Evolutionary conservation across 2,888 invertebrate genomes (phyloP), one percentile per base, ranked within the genome.

Genomic region (Stenotaenia linearis): DNA sequence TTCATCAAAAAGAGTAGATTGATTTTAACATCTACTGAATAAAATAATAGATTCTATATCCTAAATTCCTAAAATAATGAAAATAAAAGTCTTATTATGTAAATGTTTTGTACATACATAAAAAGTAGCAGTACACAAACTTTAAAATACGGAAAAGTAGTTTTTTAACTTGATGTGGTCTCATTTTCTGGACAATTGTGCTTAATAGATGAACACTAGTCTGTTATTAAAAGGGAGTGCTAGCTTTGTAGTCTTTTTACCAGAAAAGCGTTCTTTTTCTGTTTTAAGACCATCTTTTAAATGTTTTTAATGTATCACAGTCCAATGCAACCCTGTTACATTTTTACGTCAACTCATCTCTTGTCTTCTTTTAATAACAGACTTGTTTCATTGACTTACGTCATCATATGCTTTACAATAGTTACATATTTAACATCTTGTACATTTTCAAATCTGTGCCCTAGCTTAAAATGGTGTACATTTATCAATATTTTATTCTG

Each of bases 101-200:
- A 69, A 69, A 69, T 69, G 69, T 69, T 69, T 69, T 69, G 69
- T 69, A 69, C 69, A 69, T 69, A 69, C 23, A 23, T 69, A 69
- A 28, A 28, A 69, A 28, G 23, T 28, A 69, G 69, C 28, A 25
- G 28, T 69, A 69, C 28, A n/a, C n/a, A 69, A 69, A 69, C 25
- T 69, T 28, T 69, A 69, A 69, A 69, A 28, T 69, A 69, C 69
- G 69, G 69, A 69, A 69, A 69, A 69, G 69, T 69, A 69, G 69
- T 28, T 69, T 69, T 69, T 69, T 69, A 69, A 69, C 25, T 69
- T 10, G 12, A 69, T 69, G 69, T 69, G 69, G 28, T 69, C 28
- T 69, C 25, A 12, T 28, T 25, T 69, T 69, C 25, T 69, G 25
- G 69, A 69, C 69, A 69, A 69, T 69, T 50, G 32, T 32, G 32